Evolutionary conservation across 2,888 invertebrate species (phyloP).

Genomic region (Drosophila merina): DNA sequence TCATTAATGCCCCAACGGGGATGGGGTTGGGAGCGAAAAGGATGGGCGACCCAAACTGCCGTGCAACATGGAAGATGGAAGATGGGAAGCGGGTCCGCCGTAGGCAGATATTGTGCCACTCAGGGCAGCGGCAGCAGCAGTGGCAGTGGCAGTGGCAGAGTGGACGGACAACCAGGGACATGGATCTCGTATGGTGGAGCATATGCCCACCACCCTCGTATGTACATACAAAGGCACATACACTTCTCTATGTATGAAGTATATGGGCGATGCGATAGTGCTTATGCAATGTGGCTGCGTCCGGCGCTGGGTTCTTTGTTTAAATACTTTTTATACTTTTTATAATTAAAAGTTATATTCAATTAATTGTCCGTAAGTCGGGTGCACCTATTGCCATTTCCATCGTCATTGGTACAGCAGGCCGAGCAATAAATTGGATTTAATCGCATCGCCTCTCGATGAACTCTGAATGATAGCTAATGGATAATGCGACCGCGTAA

Average conservation of each 20-base stretch:
- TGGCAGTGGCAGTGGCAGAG: not conserved
- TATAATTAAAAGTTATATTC: constrained; percentile 73
- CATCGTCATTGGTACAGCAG: not conserved
- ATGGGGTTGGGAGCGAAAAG: too few relatives aligned
- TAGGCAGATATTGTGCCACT: constrained; percentile 7
- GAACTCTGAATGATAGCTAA: constrained; percentile 45
- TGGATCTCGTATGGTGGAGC: constrained; percentile 12
- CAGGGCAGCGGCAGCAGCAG: constrained; percentile 1
- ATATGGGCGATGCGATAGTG: constrained; percentile 39
- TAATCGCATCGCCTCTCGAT: constrained; percentile 53
- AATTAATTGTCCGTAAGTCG: constrained; percentile 65
- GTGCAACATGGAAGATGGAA: not conserved
- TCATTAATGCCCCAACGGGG: constrained; percentile 65
- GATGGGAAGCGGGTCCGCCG: constrained; percentile 15
- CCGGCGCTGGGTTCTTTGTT: constrained; percentile 19
- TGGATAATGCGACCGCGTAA: constrained; percentile 58
- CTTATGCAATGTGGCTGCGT: constrained; percentile 60
- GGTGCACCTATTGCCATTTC: constrained; percentile 22
- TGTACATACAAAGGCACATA: constrained; percentile 4
- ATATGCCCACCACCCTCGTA: constrained; percentile 10
- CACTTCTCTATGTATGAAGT: constrained; percentile 34
- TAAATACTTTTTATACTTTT: constrained; percentile 29
- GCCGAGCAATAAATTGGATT: constrained; percentile 42
- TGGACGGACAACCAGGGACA: constrained; percentile 10
- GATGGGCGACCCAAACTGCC: too few relatives aligned